These are phyloP conservation scores for Melanophora roralis DNA, from an alignment of 2,888 invertebrate species.

Conservation along the genomic window DNA sequence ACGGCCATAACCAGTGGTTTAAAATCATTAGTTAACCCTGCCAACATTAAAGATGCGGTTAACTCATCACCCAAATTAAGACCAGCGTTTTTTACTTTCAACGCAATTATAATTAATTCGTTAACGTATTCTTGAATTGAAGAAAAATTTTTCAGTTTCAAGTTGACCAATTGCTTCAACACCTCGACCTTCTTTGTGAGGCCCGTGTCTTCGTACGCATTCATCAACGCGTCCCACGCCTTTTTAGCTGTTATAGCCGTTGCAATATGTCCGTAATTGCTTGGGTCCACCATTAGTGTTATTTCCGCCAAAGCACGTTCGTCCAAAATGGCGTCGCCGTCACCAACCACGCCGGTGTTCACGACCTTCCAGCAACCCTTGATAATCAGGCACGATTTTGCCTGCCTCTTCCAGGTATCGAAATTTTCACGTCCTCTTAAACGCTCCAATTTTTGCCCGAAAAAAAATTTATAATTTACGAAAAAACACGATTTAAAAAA, in stretches of 20 bases:
- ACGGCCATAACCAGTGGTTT: constrained; percentile 50
- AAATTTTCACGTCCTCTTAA: no score
- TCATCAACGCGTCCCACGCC: not conserved
- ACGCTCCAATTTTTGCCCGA: not conserved
- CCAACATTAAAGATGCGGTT: constrained; percentile 46
- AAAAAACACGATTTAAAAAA: not conserved
- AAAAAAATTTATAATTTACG: no score
- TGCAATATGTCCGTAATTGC: constrained; percentile 4
- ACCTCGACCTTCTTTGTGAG: not conserved
- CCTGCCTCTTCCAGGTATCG: not conserved
- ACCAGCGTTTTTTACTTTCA: no score
- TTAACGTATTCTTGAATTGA: constrained; percentile 8
- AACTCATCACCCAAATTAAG: constrained; percentile 4
- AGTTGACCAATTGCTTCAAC: not conserved
- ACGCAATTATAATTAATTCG: constrained; percentile 28
- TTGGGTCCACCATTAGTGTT: not conserved
- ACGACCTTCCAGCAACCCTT: not conserved
- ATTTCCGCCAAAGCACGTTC: no score
- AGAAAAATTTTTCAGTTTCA: not conserved
- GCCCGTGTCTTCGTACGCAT: not conserved
- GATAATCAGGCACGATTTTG: not conserved
- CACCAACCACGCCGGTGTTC: not conserved
- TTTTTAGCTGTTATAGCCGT: not conserved
- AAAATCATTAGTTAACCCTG: constrained; percentile 54
- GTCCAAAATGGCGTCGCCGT: not conserved